Evolutionary conservation across 30 jellyfish, hydroid and myxozoan species (phyloP), one percentile per base, ranked within the genome.

Genomic region (Catostylus mosaicus): DNA sequence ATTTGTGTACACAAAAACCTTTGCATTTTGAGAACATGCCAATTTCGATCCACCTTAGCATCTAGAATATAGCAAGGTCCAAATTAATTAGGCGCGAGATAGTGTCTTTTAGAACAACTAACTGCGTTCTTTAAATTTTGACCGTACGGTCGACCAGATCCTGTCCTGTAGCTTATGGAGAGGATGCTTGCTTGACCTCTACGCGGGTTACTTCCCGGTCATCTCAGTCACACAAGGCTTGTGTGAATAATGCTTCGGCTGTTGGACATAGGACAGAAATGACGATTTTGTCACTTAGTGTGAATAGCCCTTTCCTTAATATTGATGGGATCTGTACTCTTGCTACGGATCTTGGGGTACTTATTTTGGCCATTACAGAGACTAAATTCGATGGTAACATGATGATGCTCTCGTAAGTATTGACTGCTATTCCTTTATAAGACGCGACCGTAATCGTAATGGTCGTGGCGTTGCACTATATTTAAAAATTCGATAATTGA

Each of bases 391-490:
- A 43, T 16, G 54, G 16, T 43, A 43, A 43, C 54, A 43, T 43
- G 54, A 43, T 43, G 54, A 43, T 43, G 54, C 54, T 43, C 14
- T 43, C 14, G 16, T 43, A 9, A 43, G 16, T 43, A 43, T 6
- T 43, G 54, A 43, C 16, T 9, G 54, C 54, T 43, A 43, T 43
- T 43, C 54, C 70, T 8, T n/a, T 56, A 12, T 7, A 27, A 56
- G 70, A 56, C 20, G 70, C 26, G 70, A 56, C 20, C 16, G 26
- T 8, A 56, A 56, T 56, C 26, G 70, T 56, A 56, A 56, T 8
- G 16, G 70, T 8, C 22, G 70, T 8, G 70, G 70, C 16, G 70
- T 56, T 56, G 70, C 70, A 8, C 70, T 56, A 56, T 56, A 56
- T 27, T 56, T n/a, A 56, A 19, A 56, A 22, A 56, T 56, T 8